Base-by-base conservation (phyloP, 1,140 invertebrate species). In the Drosophila serrata region DNA sequence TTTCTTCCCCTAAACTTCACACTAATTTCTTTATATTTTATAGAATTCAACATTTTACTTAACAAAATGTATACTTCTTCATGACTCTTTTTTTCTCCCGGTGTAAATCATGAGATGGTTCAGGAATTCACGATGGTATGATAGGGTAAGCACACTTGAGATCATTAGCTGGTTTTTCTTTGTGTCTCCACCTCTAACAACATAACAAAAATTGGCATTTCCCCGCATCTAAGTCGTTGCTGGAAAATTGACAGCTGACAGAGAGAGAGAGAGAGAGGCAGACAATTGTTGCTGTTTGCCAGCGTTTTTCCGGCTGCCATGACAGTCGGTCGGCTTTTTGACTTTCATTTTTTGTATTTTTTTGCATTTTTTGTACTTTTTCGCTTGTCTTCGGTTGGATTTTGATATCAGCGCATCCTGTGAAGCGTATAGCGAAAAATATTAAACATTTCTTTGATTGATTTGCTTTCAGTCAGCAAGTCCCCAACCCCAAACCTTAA, bases 391-490 rank as follows among this genome's bases (percentile, higher is more conserved):
- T 64, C 22, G 13, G 6, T 29, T 43, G 55, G 37, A 61, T 65
- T 65, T 56, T 67, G 51, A 58, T 80, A 78, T 80, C 77, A 62
- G 40, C 61, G 62, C 51, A 24, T 60, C 51, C 45, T 43, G 56
- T 80, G 69, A 80, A 75, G 77, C 78, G 78, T 55, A 67, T 80
- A 80, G 78, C 78, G 77, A 75, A 80, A 80, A 80, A 80, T 80
- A 80, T 80, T 80, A 80, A 80, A 80, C 78, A 80, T 80, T 81
- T 75, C 57, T 80, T 80, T 80, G 78, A 80, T 80, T 80, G 78
- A 80, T 80, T 80, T 81, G 70, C 76, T 74, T 60, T 29, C 33
- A 55, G 60, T 19, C 59, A 56, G 53, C 55, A 39, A 31, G 31
- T 37, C 2, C 1, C 11, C 4, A 15, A 37, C 17, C 48, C 11